Percentiles rank a stretch among this genome's conserved stretches.
These are phyloP conservation scores for Tympanuchus pallidicinctus DNA, from an alignment of 2,113 vertebrate species.

Conservation along the genomic window DNA sequence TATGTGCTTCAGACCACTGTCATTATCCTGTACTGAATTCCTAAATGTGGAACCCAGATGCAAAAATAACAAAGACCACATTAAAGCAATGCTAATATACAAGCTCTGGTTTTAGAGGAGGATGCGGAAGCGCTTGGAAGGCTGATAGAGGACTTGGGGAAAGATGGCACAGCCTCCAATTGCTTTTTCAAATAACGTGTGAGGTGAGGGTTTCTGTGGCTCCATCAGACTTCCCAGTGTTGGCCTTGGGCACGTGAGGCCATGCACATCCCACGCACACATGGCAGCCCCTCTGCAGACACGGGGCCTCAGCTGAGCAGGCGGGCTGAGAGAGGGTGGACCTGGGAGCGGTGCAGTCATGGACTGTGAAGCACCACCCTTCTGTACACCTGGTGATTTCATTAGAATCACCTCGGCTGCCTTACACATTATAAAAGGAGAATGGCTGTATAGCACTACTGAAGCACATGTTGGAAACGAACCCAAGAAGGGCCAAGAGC, in stretches of 20 bases:
- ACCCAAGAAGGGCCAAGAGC: not conserved
- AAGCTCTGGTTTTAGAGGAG: not conserved
- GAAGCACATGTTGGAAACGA: not conserved
- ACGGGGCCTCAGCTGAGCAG: not conserved
- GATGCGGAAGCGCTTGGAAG: not conserved
- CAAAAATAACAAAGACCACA: constrained; percentile 64
- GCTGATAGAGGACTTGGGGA: constrained; percentile 1
- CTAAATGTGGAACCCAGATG: constrained; percentile 77
- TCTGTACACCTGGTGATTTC: not conserved
- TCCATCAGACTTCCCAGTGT: not conserved
- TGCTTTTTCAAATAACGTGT: not conserved
- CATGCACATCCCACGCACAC: rapidly evolving
- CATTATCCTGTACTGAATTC: not conserved
- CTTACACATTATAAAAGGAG: not conserved
- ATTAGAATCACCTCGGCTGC: not conserved
- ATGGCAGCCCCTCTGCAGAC: not conserved
- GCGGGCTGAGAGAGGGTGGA: not conserved
- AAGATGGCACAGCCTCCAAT: not conserved
- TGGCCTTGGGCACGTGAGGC: not conserved
- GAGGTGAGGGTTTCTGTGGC: not conserved
- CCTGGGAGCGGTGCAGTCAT: not conserved
- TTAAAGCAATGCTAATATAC: constrained; percentile 58
- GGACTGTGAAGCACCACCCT: not conserved
- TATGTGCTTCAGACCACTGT: not conserved
- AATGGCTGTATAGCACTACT: not conserved